Conservation (phyloP, 2,888 invertebrate genomes). For the Scrobipalpa costella region DNA sequence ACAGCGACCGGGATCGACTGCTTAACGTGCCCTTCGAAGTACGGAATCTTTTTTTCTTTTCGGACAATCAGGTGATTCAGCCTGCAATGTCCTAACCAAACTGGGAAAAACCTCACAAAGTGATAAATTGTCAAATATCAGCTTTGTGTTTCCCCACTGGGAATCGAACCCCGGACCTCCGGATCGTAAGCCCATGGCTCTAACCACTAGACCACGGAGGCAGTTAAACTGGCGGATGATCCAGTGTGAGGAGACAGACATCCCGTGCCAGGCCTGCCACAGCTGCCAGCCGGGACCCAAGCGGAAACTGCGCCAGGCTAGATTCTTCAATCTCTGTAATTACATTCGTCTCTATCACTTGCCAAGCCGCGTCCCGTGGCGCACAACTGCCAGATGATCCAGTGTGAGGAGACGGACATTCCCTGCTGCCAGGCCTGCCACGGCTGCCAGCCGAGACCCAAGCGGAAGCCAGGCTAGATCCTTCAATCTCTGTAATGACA, state of each 20-base stretch:
- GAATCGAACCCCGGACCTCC: too few relatives aligned
- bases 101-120: too few relatives aligned
- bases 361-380: slow-evolving; percentile 80
- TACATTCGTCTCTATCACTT: slow-evolving; percentile 46
- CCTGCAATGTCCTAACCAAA: too few relatives aligned
- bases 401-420: slow-evolving; percentile 82
- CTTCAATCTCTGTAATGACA: slow-evolving; percentile 2
- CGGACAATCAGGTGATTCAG: too few relatives aligned
- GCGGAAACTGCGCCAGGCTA: slow-evolving; percentile 30
- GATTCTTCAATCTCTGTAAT: slow-evolving; percentile 9
- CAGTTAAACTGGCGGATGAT: slow-evolving; percentile 84
- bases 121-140: too few relatives aligned
- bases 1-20: too few relatives aligned
- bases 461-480: slow-evolving; percentile 33
- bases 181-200: too few relatives aligned
- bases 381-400: slow-evolving; percentile 84
- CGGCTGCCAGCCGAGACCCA: slow-evolving; percentile 50
- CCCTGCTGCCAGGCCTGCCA: slow-evolving; percentile 60
- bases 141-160: too few relatives aligned
- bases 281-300: slow-evolving; percentile 51
- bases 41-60: too few relatives aligned
- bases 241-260: slow-evolving; percentile 83
- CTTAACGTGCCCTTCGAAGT: too few relatives aligned
- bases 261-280: slow-evolving; percentile 58
- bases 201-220: too few relatives aligned